A percentile compares a stretch with the other conserved stretches of the same genome.
phyloP scores from a whole-genome alignment of 92 coral and sea anemone genomes.

The Virgularia gustaviana region DNA sequence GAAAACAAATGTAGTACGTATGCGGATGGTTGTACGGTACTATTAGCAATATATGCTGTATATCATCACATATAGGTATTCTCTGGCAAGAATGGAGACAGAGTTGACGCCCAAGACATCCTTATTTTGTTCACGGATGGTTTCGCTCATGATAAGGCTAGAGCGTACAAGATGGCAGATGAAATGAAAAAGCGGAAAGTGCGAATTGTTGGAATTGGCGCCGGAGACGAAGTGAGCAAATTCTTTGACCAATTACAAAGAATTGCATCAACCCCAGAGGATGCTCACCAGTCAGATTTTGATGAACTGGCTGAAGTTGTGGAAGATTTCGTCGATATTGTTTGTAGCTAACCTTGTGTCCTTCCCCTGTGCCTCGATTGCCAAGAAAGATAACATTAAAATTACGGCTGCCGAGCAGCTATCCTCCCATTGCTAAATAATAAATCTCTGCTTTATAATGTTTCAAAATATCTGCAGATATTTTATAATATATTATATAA shows the following conservation, averaged over 20 bases:
- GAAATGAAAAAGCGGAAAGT: conserved; percentile 1
- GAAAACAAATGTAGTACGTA: neutral
- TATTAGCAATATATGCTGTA: neutral
- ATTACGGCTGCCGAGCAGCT: too few relatives aligned
- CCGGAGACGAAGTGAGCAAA: neutral
- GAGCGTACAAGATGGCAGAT: conserved; percentile 2
- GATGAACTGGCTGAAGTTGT: conserved; percentile 26
- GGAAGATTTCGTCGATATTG: conserved; percentile 22
- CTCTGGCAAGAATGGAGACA: conserved; percentile 17
- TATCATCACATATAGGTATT: neutral
- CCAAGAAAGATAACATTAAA: too few relatives aligned
- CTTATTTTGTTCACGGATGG: conserved; percentile 35
- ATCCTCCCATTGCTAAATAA: too few relatives aligned
- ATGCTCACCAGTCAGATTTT: conserved; percentile 30
- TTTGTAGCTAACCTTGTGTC: neutral
- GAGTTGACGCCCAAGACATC: conserved; percentile 9
- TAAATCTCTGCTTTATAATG: too few relatives aligned
- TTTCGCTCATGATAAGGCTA: conserved; percentile 2
- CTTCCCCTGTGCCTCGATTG: neutral
- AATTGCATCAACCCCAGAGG: conserved; percentile 1
- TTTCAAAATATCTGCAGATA: too few relatives aligned
- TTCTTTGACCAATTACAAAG: conserved; percentile 13
- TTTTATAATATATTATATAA: too few relatives aligned
- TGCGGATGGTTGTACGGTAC: neutral
- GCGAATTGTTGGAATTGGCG: conserved; percentile 23